Percentiles rank a stretch among this genome's conserved stretches.
Evolutionary conservation across 2,113 vertebrate species (phyloP).

Genomic region (Gorsachius goisagi): DNA sequence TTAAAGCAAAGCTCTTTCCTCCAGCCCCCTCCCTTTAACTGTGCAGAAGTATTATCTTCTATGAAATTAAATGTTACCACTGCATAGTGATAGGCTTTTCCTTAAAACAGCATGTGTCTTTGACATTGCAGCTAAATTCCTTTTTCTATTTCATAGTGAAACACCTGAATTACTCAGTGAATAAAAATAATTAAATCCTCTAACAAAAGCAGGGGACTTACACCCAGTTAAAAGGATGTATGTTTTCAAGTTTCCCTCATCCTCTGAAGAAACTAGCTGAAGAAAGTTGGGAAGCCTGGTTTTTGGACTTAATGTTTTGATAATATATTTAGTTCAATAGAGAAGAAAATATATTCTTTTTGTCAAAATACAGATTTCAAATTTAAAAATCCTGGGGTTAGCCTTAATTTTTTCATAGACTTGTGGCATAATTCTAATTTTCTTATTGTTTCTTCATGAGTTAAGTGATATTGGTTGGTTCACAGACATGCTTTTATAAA

Average conservation of each 20-base stretch:
- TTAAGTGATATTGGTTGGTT: background rate
- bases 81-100: background rate
- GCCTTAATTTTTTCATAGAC: background rate
- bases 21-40: background rate
- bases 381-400: background rate
- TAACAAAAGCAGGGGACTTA: background rate
- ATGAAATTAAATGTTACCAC: background rate
- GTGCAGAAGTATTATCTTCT: background rate
- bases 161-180: background rate
- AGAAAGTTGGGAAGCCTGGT: background rate
- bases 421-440: background rate
- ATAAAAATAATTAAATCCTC: background rate
- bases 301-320: background rate
- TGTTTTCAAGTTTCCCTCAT: background rate
- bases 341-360: background rate
- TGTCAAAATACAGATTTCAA: background rate
- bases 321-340: background rate
- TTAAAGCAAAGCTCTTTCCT: background rate
- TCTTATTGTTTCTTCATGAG: background rate
- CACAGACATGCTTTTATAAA: background rate
- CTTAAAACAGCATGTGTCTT: background rate
- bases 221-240: background rate
- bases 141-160: background rate
- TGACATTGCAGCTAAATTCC: background rate
- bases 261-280: background rate